Base-by-base conservation (phyloP, 2,113 vertebrate genomes). In the Plotosus lineatus region DNA sequence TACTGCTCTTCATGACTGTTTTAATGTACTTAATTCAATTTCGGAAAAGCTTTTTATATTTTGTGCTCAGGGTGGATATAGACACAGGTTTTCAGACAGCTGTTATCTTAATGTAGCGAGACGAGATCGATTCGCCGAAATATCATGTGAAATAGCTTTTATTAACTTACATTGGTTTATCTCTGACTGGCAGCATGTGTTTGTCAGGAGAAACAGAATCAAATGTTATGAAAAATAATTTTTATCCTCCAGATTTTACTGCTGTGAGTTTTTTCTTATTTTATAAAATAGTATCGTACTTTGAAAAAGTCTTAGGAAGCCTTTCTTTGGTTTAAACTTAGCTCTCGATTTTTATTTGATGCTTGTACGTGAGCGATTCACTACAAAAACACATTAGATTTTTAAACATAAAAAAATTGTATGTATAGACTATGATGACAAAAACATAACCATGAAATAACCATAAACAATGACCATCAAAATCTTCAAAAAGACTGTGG, bases 91-190 rank as follows among this genome's bases (percentile, higher is more conserved):
- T 28, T 6, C 38, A 9, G 78, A 71, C 55, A 38, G 38, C 66
- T 46, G n/a, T 44, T 73, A 31, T 71, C 38, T 28, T n/a, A 50
- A 63, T n/a, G 28, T 65, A 65, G 75, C 50, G 46, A 28, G 31
- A 15, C 61, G 31, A 28, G 46, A 56, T 58, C 38, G 15, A 46
- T 61, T 60, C 55, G 40, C 56, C 61, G 40, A 58, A 19, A 68
- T 19, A 6, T 42, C 53, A 42, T 1, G 2, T 19, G n/a, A 46
- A 71, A 28, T 3, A 3, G 40, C 68, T 17, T 19, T 72, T 21
- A 33, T 72, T 21, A 31, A 3, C 15, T 68, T 44, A 26, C 2
- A 26, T 44, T 15, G 33, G 2, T 72, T 72, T 48, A 31, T 50
- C 68, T 46, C 26, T 72, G 15, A 31, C 26, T 44, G 40, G 11